phyloP scores from a whole-genome alignment of 1,140 invertebrate species.

The Plodia interpunctella region DNA sequence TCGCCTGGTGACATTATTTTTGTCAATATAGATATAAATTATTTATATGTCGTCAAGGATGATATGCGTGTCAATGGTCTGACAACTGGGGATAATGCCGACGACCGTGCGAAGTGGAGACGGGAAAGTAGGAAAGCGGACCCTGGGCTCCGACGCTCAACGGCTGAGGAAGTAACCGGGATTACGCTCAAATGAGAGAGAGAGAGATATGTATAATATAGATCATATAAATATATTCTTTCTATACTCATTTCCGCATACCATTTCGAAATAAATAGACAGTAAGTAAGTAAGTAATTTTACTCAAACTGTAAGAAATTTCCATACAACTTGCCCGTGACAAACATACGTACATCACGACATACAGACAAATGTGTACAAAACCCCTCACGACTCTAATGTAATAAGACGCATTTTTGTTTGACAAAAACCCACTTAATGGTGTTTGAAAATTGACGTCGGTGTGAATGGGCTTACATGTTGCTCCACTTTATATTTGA shows the following conservation, averaged over 20 bases:
- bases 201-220: too few species aligned
- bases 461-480: constrained; percentile 1
- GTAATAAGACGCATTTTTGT: constrained; percentile 71
- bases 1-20: too few species aligned
- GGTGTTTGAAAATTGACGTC: constrained; percentile 46
- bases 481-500: not conserved
- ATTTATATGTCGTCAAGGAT: too few species aligned
- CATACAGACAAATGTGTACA: constrained; percentile 2
- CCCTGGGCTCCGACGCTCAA: too few species aligned
- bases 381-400: constrained; percentile 40
- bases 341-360: not conserved
- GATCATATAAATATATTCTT: too few species aligned
- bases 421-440: constrained; percentile 63
- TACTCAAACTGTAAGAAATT: not conserved
- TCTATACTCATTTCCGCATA: not conserved
- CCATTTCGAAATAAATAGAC: not conserved
- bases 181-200: too few species aligned
- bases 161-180: too few species aligned
- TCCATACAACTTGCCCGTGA: not conserved
- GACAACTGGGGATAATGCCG: too few species aligned
- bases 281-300: not conserved
- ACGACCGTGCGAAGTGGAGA: too few species aligned
- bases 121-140: too few species aligned
- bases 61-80: too few species aligned
- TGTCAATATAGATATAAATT: too few species aligned